Evolutionary conservation across 1,140 invertebrate genomes (phyloP), one percentile per base, ranked within the genome.

Genomic region (Bombus consobrinus): DNA sequence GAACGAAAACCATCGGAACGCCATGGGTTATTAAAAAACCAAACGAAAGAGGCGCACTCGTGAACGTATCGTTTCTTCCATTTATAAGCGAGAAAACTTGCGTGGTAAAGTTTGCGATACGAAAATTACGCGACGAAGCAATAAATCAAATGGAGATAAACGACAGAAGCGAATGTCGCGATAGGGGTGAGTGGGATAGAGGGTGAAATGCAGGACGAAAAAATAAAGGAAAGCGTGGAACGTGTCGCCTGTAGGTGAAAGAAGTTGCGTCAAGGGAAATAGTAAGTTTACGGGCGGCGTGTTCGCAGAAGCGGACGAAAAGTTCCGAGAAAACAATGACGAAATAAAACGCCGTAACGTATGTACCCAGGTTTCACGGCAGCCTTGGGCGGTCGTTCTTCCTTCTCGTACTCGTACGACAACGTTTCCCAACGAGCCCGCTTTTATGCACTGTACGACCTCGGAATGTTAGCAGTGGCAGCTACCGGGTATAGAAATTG

Each of bases 251-350:
- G 71, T 79, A 76, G 53, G 85, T 75, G 85, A 85, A 87, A 77
- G 37, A 79, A 80, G 83, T 80, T 41, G 83, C 88, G 81, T 77
- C 81, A 83, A 62, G 83, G 77, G 64, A 87, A 90, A 88, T 88
- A 57, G 83, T 79, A 88, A 90, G 87, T 90, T 88, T 89, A 88
- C 85, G 77, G 86, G 34, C 62, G 59, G 62, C 43, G 64, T 68
- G 64, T 39, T 72, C 76, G 88, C 74, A 39, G 74, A 83, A 68
- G 64, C 79, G 86, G 82, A 81, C 69, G 86, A 88, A 88, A 90
- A 90, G 77, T 90, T 88, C 73, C 76, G 80, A 80, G 80, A 81
- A 90, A 90, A 90, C 88, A 90, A 90, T 90, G 88, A 89, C 89
- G 86, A 87, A 83, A 83, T 88, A 90, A 90, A 90, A 86, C 72